A percentile compares a stretch with the other conserved stretches of the same genome.
Conservation (phyloP, 2,888 invertebrate species). For the Allophyes oxyacanthae region DNA sequence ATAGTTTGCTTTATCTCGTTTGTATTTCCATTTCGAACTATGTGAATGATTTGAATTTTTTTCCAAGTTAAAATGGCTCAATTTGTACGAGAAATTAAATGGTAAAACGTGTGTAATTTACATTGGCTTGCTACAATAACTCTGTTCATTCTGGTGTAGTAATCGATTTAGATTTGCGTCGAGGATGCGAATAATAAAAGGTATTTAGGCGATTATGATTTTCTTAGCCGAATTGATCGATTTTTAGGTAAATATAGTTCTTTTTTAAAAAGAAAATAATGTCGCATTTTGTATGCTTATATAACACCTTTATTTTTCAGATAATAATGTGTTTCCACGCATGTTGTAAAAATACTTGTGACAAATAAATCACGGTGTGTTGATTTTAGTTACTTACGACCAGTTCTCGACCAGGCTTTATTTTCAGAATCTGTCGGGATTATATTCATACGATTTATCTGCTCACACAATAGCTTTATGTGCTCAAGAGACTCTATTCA, state of each 20-base stretch:
- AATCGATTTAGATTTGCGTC: not conserved
- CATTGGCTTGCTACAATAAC: too few relatives aligned
- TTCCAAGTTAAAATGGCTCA: constrained; percentile 9
- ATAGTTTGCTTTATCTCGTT: constrained; percentile 1
- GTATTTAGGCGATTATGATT: constrained; percentile 1
- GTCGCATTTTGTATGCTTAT: too few relatives aligned
- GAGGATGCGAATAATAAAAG: not conserved
- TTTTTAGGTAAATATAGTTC: too few relatives aligned
- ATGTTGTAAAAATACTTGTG: not conserved
- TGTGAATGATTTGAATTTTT: constrained; percentile 9
- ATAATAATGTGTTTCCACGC: too few relatives aligned
- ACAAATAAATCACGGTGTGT: not conserved
- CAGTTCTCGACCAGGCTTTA: not conserved
- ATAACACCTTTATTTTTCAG: too few relatives aligned
- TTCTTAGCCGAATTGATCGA: not conserved
- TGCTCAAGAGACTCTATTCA: not conserved
- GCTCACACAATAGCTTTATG: constrained; percentile 2
- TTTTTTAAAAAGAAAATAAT: too few relatives aligned
- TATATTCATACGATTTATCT: constrained; percentile 1
- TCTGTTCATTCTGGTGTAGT: constrained; percentile 5
- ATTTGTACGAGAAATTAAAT: constrained; percentile 8
- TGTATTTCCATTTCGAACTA: constrained; percentile 8
- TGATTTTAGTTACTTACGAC: not conserved
- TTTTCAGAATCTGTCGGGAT: not conserved
- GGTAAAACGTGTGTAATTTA: not conserved